A percentile compares a stretch with the other conserved stretches of the same genome.
phyloP scores from a whole-genome alignment of 2,113 vertebrate species.

The Lepidiolamprologus cunningtoni region DNA sequence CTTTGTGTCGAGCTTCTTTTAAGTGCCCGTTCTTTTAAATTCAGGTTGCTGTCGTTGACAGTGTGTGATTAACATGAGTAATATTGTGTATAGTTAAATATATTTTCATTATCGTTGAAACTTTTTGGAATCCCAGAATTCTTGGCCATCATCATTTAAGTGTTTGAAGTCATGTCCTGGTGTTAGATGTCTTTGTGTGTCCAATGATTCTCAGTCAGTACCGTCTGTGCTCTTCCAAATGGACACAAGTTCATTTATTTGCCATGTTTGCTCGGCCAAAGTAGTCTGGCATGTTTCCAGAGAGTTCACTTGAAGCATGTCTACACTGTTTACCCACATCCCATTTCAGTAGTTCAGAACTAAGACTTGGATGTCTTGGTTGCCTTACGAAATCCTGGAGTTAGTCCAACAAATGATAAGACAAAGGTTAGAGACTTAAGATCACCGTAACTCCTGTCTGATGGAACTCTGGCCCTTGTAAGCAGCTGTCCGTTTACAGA shows the following conservation, averaged over 20 bases:
- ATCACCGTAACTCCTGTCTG: neutral
- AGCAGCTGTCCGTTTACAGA: neutral
- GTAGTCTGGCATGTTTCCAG: neutral
- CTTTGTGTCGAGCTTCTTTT: neutral
- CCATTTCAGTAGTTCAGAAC: neutral
- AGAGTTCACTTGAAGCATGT: neutral
- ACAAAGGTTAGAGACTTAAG: neutral
- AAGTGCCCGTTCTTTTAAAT: neutral
- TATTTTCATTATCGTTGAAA: neutral
- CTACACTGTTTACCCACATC: neutral
- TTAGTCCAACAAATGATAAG: neutral
- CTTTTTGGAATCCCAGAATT: slow-evolving; percentile 61
- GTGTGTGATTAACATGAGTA: neutral
- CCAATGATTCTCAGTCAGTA: neutral
- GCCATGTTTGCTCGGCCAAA: neutral
- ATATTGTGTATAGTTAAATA: neutral
- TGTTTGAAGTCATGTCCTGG: neutral
- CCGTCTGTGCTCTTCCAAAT: neutral
- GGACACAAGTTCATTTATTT: neutral
- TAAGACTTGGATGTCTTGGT: neutral
- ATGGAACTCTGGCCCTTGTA: neutral
- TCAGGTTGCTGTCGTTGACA: neutral
- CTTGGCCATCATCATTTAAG: slow-evolving; percentile 7
- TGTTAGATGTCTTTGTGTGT: neutral
- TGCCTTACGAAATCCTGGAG: neutral